Evolutionary conservation across 2,797 vertebrate species (phyloP).

Genomic region (Mergus octosetaceus): DNA sequence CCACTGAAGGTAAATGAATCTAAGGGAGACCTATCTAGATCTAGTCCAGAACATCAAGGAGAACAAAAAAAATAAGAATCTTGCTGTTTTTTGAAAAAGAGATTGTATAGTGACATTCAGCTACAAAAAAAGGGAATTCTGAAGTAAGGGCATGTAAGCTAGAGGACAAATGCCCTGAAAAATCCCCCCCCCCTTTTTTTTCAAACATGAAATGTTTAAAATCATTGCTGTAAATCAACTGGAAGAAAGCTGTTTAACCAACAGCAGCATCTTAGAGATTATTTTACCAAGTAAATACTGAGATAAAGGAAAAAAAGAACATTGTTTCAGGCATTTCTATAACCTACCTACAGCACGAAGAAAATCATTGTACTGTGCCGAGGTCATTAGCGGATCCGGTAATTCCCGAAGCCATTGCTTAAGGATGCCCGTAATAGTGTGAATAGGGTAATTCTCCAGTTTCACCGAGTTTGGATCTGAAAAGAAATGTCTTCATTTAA

Average conservation of each 20-base stretch:
- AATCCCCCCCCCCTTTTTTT: not conserved
- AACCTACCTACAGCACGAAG: constrained; percentile 91
- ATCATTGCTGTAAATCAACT: not conserved
- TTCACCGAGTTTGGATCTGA: constrained; percentile 85
- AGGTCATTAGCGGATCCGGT: constrained; percentile 96
- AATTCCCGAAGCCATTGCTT: constrained; percentile 97
- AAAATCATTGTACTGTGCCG: constrained; percentile 91
- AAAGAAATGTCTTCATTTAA: not conserved
- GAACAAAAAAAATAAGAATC: not conserved
- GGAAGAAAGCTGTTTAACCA: not conserved
- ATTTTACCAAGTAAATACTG: not conserved
- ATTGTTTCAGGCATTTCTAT: not conserved
- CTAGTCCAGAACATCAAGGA: not conserved
- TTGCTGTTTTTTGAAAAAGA: not conserved
- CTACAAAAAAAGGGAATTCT: not conserved
- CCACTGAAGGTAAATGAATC: not conserved
- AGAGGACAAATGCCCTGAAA: not conserved
- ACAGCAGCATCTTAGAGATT: not conserved
- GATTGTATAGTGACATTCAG: not conserved
- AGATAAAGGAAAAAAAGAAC: not conserved
- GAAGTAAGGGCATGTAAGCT: not conserved
- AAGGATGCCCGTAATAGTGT: constrained; percentile 93
- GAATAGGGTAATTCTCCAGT: constrained; percentile 94
- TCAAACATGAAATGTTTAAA: not conserved
- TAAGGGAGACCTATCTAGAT: not conserved